Percentiles rank a stretch among this genome's conserved stretches.
phyloP scores from a whole-genome alignment of 2,888 invertebrate genomes.

The Papilio demoleus region DNA sequence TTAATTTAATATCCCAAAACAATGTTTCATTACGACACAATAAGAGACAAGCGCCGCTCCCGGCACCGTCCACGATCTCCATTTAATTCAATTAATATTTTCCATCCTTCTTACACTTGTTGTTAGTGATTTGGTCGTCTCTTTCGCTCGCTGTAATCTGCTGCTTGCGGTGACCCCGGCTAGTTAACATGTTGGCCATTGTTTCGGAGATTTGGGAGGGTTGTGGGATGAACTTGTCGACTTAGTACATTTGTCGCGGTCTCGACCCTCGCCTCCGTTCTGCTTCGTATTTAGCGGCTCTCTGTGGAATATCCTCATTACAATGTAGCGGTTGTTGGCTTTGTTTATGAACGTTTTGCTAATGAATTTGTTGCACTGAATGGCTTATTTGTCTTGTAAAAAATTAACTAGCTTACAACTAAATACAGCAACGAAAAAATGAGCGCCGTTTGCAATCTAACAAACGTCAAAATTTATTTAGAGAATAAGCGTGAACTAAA shows the following conservation, averaged over 20 bases:
- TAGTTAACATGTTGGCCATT: conserved; percentile 72
- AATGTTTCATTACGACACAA: conserved; percentile 36
- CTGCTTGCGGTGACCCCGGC: conserved; percentile 63
- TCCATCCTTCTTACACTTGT: conserved; percentile 44
- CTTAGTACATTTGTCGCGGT: conserved; percentile 58
- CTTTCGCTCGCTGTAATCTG: conserved; percentile 54
- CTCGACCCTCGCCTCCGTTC: conserved; percentile 28
- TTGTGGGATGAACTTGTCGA: conserved; percentile 58
- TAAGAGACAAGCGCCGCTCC: conserved; percentile 28
- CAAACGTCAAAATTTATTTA: too few species aligned
- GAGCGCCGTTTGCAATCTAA: too few species aligned
- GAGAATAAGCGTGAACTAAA: too few species aligned
- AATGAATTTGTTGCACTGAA: neutral
- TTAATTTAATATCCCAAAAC: conserved; percentile 32
- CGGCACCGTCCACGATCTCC: conserved; percentile 51
- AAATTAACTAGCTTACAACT: too few species aligned
- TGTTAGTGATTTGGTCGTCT: conserved; percentile 33
- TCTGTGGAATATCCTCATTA: conserved; percentile 24
- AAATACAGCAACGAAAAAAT: too few species aligned
- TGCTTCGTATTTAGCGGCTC: neutral
- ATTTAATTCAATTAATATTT: conserved; percentile 65
- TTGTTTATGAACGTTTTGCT: neutral
- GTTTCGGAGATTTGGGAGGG: conserved; percentile 61
- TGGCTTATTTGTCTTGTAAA: neutral
- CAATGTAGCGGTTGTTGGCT: neutral